Evolutionary conservation across 2,113 vertebrate species (phyloP), one percentile per base, ranked within the genome.

Genomic region (Nipponia nippon): DNA sequence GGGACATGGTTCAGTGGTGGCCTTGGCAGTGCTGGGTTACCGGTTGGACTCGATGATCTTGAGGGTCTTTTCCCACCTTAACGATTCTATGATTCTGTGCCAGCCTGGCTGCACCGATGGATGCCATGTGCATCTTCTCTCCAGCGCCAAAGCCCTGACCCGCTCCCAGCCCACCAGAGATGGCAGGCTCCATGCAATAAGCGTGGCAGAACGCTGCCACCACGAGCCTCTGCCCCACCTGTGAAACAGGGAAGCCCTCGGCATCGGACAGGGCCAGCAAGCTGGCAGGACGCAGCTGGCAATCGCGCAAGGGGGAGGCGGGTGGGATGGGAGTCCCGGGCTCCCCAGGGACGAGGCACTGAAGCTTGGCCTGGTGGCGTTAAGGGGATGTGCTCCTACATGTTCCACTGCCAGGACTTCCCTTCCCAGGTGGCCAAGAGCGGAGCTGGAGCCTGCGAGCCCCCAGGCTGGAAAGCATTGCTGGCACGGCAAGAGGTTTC

Each of bases 381-480:
- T 32, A 23, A 40, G 34, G 65, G 32, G n/a, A 38, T 2, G 2
- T 5, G 14, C 46, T 46, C 67, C 26, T 10, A 18, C 11, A 9
- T 0, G 1, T 52, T 15, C 2, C 0, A 3, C 53, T 67, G 53
- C 46, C 1, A 1, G 53, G 15, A 61, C 17, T 61, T 47, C 16
- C 66, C 42, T 47, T 56, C 38, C 53, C 53, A 40, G 29, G 53
- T 16, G 38, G 29, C 52, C 34, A 53, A n/a, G 38, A 23, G 27
- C 9, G 1, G 30, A 76, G 32, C 5, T 18, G 15, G 16, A 69
- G 34, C 20, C 50, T 1, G 1, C 0, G 5, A 56, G n/a, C 17
- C 52, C 16, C 13, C 40, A 26, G 19, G 63, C 0, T 53, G 22
- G 27, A 53, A 42, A 67, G 32, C 46, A 14, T 2, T 52, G 44